A percentile compares a stretch with the other conserved stretches of the same genome.
Conservation (phyloP, 2,797 vertebrate species). For the Spheniscus humboldti region DNA sequence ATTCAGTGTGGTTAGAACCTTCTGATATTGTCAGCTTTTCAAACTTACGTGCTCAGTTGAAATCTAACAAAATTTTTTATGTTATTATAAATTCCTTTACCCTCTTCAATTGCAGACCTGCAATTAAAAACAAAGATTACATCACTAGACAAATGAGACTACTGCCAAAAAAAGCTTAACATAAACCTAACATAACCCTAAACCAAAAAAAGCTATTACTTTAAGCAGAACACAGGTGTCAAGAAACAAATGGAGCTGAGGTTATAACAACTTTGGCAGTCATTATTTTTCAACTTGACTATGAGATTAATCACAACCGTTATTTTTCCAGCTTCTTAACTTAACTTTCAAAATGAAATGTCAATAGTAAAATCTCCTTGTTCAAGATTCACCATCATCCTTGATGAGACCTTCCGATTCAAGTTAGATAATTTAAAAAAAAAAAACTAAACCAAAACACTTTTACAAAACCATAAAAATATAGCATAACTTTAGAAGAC, state of each 20-base stretch:
- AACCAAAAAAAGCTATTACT: not conserved
- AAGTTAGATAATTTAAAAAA: not conserved
- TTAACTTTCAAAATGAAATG: not conserved
- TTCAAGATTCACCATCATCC: not conserved
- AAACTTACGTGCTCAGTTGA: slow-evolving; percentile 98
- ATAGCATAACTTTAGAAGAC: not conserved
- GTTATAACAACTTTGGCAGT: not conserved
- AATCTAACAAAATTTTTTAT: slow-evolving; percentile 99
- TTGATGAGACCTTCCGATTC: not conserved
- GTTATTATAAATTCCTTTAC: slow-evolving; percentile 98
- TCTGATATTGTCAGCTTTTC: not conserved
- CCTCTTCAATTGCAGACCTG: slow-evolving; percentile 98
- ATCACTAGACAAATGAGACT: not conserved
- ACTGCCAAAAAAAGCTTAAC: not conserved
- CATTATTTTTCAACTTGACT: not conserved
- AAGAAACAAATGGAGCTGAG: not conserved
- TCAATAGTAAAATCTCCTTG: not conserved
- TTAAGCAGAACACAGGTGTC: not conserved
- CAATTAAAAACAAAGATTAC: slow-evolving; percentile 57
- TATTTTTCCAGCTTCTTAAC: not conserved
- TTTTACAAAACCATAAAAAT: not conserved
- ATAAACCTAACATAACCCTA: not conserved
- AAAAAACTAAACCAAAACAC: not conserved
- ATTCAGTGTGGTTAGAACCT: not conserved
- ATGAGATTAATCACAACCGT: not conserved